Conservation (phyloP, 2,797 vertebrate genomes). For the Pelochelys cantorii region DNA sequence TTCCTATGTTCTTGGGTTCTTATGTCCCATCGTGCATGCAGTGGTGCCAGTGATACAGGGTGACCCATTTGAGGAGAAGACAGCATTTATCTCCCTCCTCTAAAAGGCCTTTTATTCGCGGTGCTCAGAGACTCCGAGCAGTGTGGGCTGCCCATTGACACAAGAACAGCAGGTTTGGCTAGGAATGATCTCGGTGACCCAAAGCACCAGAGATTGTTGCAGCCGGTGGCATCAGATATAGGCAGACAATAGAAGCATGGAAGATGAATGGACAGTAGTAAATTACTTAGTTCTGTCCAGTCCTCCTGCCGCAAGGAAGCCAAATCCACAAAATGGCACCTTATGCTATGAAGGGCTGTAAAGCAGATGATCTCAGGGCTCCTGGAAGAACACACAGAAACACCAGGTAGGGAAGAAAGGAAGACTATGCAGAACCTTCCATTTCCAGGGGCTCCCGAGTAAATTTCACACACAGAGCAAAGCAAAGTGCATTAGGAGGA, state of each 20-base stretch:
- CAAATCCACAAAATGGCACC: background rate
- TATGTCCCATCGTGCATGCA: background rate
- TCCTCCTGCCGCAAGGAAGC: no score
- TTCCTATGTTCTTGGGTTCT: background rate
- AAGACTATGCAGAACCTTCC: background rate
- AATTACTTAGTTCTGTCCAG: background rate
- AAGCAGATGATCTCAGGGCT: background rate
- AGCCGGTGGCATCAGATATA: background rate
- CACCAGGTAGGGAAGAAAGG: background rate
- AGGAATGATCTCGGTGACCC: rapidly evolving
- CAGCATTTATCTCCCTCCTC: rapidly evolving
- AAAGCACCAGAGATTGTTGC: background rate
- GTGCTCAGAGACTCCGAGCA: background rate
- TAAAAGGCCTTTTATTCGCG: background rate
- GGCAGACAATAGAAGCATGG: background rate
- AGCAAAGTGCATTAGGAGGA: background rate
- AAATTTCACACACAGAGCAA: background rate
- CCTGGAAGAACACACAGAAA: background rate
- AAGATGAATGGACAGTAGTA: background rate
- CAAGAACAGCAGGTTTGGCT: background rate
- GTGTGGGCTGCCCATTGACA: rapidly evolving
- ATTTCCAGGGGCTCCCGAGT: background rate
- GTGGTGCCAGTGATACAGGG: background rate
- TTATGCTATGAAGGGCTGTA: background rate
- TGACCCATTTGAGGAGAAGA: background rate